Percentiles rank a stretch among this genome's conserved stretches.
Evolutionary conservation across 2,888 invertebrate species (phyloP).

Genomic region (Limnephilus auricula): DNA sequence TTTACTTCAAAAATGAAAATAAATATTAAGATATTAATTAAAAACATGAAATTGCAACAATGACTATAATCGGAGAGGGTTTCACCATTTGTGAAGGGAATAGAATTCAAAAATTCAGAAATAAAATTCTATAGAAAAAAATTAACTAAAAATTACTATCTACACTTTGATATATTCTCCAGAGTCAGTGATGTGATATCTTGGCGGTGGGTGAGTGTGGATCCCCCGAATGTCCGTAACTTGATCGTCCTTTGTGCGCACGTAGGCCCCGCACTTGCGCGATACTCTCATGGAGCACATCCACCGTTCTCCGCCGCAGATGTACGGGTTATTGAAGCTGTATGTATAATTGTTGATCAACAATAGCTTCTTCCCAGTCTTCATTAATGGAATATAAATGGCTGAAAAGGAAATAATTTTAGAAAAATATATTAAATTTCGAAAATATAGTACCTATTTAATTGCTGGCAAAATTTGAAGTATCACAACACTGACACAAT

Average conservation of each 20-base stretch:
- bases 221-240: background rate
- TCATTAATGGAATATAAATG: conserved; percentile 26
- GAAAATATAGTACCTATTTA: background rate
- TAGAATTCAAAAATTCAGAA: too few relatives aligned
- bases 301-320: conserved; percentile 32
- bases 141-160: background rate
- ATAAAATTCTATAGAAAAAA: background rate
- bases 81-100: too few relatives aligned
- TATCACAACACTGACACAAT: background rate
- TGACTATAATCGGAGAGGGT: too few relatives aligned
- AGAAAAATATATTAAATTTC: background rate
- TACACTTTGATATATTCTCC: background rate
- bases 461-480: background rate
- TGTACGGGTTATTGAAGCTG: background rate
- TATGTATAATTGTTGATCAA: conserved; percentile 69
- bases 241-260: background rate
- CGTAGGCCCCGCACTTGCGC: conserved; percentile 12
- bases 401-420: background rate
- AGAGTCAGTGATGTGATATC: background rate
- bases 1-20: too few relatives aligned
- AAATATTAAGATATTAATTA: too few relatives aligned
- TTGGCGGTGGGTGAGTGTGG: background rate
- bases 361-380: conserved; percentile 69
- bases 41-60: too few relatives aligned
- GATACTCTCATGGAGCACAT: conserved; percentile 56